Evolutionary conservation across 2,888 invertebrate genomes (phyloP), one percentile per base, ranked within the genome.

Genomic region (Xylota segnis): DNA sequence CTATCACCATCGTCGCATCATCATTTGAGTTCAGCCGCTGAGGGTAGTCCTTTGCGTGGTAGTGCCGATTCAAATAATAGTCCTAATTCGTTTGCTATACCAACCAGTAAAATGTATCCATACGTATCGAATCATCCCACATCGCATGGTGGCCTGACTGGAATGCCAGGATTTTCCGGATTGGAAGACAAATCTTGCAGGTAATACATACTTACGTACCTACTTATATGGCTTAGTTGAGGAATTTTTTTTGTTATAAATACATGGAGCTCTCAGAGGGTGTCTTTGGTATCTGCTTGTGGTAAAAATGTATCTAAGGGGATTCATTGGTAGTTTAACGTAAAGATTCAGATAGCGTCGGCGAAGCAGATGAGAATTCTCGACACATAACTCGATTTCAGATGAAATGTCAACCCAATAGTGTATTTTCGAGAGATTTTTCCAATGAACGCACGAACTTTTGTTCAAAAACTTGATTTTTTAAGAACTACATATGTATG

Each of bases 51-150:
- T 87, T 94, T 95, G 88, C 94, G 95, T 89, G 94, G 95, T 91
- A 86, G 86, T 45, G 86, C 72, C n/a, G 86, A 86, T 66, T 94
- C 94, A 88, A 93, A 94, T 88, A 93, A 93, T 90, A 94, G 93
- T 88, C 93, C 94, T 81, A 93, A 93, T 88, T 94, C 94, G 91
- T 92, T 92, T 88, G 94, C 94, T 93, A 95, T 94, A 93, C 93
- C 94, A 90, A 94, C 94, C 90, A 94, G 91, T 93, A 96, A 97
- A 94, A 97, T 97, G 97, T 97, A 97, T 93, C 97, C 97, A 3
- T 97, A 97, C 94, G 97, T 97, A 90, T 96, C 96, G 89, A 95
- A 90, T 94, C 94, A 90, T 94, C 94, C 89, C 91, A 94, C 89
- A 94, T 94, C 91, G 94, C 95, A 91, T 95, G 97, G 93, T 95